Evolutionary conservation across 2,113 vertebrate species (phyloP), one percentile per base, ranked within the genome.

Genomic region (Cyanoderma ruficeps): DNA sequence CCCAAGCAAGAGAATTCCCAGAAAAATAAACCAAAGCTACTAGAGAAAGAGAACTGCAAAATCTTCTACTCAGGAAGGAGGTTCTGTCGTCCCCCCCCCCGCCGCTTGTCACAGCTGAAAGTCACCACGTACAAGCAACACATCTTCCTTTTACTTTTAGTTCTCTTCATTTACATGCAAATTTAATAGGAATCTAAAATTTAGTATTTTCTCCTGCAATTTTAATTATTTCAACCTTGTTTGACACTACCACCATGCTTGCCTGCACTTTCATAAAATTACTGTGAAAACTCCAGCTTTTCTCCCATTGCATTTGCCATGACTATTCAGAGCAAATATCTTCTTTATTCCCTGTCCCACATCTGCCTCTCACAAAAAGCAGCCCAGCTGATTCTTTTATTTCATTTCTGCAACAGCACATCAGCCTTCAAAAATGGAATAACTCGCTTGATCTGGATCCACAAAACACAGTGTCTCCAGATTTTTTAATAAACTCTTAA

Each of bases 391-490:
- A 68, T 21, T 23, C 4, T 0, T 44, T 20, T 50, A 41, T 39
- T 87, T 68, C 2, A 37, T 39, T 76, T 77, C 50, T 78, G n/a
- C 16, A 13, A 33, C 30, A 74, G 10, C 14, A 39, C 7, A 37
- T 55, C 3, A 39, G 0, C 24, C 28, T 75, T 55, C 1, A 6
- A 42, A 84, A 49, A 75, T 0, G 0, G 6, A 87, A 59, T 7
- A 50, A 25, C 23, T 31, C 15, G 1, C 24, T 52, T 55, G 8
- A 74, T 23, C 22, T 33, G 35, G 20, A 53, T 59, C 25, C 20
- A 46, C 8, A 42, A 0, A 5, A 10, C 5, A 42, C 17, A 42
- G 9, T 2, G 1, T 6, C 27, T 44, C 28, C 39, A 52, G 53
- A 46, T 63, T 61, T 80, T 35, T 19, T 10, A 37, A 71, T 18